phyloP scores from a whole-genome alignment of 2,797 vertebrate genomes.

The Leuciscus waleckii region DNA sequence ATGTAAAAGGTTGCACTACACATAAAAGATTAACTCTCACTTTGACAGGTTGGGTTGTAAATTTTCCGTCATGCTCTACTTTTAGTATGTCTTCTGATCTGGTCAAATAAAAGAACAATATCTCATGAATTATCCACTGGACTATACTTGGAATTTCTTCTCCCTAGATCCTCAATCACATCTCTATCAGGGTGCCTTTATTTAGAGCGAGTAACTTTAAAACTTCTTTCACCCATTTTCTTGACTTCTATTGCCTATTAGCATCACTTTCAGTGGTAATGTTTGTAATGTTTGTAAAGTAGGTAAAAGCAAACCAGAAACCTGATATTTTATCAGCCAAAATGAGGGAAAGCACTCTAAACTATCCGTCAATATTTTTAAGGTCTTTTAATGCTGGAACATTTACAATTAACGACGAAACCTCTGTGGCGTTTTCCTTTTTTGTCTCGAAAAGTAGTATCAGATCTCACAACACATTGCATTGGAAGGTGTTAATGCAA shows the following conservation, averaged over 20 bases:
- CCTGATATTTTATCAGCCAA: background rate
- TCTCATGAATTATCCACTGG: constrained; percentile 6
- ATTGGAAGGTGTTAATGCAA: background rate
- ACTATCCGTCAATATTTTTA: background rate
- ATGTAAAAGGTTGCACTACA: background rate
- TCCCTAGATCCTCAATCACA: background rate
- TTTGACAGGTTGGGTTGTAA: background rate
- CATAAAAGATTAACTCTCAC: constrained; percentile 8
- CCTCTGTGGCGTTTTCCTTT: background rate
- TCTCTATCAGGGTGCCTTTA: background rate
- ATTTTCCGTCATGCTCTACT: background rate
- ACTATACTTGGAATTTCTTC: background rate
- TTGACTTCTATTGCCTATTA: background rate
- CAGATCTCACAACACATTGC: background rate
- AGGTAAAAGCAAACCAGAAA: background rate
- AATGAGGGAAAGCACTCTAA: constrained; percentile 1
- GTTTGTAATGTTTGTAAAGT: background rate
- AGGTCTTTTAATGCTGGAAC: background rate
- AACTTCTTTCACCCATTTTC: background rate
- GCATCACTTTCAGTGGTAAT: background rate
- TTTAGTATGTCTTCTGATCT: constrained; percentile 7
- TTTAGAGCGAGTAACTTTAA: background rate
- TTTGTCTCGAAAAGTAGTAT: background rate
- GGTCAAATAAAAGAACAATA: constrained; percentile 21
- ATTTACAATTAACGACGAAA: background rate